Conservation (phyloP, 2,113 vertebrate genomes). For the Pteruthius melanotis region DNA sequence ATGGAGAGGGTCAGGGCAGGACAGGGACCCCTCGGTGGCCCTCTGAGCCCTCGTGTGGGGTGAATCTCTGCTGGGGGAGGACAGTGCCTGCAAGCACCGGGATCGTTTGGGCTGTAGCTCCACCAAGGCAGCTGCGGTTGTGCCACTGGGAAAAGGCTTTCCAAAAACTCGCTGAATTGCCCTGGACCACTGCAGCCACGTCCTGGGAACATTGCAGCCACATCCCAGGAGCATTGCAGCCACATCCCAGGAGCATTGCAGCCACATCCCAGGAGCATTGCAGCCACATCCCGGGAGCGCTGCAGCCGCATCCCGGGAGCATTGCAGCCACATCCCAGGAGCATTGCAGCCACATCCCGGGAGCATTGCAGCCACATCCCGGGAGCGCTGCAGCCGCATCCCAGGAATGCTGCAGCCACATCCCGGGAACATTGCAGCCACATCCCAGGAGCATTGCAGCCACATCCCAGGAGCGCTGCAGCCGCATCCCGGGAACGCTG, state of each 20-base stretch:
- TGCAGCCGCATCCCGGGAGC: too few relatives aligned
- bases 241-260: too few relatives aligned
- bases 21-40: accelerated
- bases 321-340: accelerated
- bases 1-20: background rate
- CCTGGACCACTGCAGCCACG: too few relatives aligned
- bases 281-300: background rate
- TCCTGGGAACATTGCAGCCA: accelerated
- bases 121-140: background rate
- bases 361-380: too few relatives aligned
- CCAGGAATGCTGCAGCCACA: too few relatives aligned
- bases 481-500: too few relatives aligned
- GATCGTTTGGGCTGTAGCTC: accelerated
- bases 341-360: too few relatives aligned
- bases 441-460: accelerated
- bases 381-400: too few relatives aligned
- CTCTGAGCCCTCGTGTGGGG: background rate
- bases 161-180: accelerated
- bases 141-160: too few relatives aligned
- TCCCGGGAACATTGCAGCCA: too few relatives aligned
- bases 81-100: accelerated
- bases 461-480: accelerated
- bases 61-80: background rate
- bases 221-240: too few relatives aligned
- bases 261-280: too few relatives aligned